These are phyloP conservation scores for Kuschelorhynchus macadamiae DNA, from an alignment of 2,888 invertebrate genomes.

Conservation along the genomic window DNA sequence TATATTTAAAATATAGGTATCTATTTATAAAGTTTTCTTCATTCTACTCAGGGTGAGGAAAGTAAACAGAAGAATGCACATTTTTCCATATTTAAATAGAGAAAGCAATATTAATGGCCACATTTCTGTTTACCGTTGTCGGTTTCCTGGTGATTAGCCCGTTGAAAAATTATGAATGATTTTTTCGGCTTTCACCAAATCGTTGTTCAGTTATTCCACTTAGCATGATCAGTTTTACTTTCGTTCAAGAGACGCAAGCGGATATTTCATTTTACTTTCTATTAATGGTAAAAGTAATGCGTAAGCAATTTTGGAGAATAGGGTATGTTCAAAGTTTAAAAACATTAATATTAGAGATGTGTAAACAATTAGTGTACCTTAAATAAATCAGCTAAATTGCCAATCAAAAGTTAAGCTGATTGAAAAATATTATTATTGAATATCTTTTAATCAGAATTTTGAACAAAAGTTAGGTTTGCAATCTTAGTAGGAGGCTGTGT, in stretches of 20 bases:
- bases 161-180: constrained; percentile 14
- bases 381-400: too few relatives aligned
- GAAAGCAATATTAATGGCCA: neutral
- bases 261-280: constrained; percentile 19
- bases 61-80: neutral
- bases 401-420: too few relatives aligned
- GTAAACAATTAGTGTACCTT: too few relatives aligned
- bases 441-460: too few relatives aligned
- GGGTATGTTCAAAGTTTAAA: too few relatives aligned
- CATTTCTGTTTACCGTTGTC: neutral
- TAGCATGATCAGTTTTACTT: constrained; percentile 15
- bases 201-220: constrained; percentile 2
- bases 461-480: too few relatives aligned
- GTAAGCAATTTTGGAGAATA: neutral
- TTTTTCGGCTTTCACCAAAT: constrained; percentile 13
- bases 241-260: constrained; percentile 1
- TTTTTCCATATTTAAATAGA: constrained; percentile 2
- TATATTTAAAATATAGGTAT: too few relatives aligned
- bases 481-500: too few relatives aligned
- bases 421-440: too few relatives aligned
- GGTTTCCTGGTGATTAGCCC: neutral
- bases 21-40: too few relatives aligned
- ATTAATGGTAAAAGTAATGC: constrained; percentile 3
- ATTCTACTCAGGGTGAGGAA: too few relatives aligned
- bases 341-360: too few relatives aligned